Conservation (phyloP, 2,797 vertebrate genomes). For the Benthosema pterotum region DNA sequence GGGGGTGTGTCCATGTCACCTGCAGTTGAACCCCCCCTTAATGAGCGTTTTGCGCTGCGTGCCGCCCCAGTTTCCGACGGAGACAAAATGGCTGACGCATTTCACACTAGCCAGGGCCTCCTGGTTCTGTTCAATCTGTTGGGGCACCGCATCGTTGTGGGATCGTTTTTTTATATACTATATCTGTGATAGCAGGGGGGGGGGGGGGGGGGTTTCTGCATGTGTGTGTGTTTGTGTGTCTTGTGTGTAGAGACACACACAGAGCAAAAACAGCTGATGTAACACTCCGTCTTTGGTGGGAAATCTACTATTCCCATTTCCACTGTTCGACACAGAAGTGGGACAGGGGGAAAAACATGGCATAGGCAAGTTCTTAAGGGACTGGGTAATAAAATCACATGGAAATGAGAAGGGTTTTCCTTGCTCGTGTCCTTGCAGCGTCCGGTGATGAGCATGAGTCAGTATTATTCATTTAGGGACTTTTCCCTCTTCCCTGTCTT, state of each 20-base stretch:
- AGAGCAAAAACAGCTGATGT: constrained; percentile 64
- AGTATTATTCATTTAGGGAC: constrained; percentile 55
- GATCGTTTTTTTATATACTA: constrained; percentile 29
- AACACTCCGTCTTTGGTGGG: constrained; percentile 57
- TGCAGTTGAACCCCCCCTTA: constrained; percentile 54
- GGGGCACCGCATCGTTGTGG: constrained; percentile 34
- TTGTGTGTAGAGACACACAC: too few species aligned
- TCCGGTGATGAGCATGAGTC: constrained; percentile 50
- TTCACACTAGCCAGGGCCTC: constrained; percentile 58
- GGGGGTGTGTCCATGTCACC: constrained; percentile 45
- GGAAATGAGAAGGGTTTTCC: constrained; percentile 32
- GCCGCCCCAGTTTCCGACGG: constrained; percentile 50
- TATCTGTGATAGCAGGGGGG: constrained; percentile 29
- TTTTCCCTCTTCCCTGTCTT: constrained; percentile 38
- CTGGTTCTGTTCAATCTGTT: constrained; percentile 47
- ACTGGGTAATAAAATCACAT: background rate
- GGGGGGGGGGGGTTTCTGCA: too few species aligned
- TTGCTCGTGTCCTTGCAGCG: constrained; percentile 55
- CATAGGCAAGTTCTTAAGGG: too few species aligned
- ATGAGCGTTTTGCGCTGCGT: constrained; percentile 70
- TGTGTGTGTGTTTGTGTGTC: constrained; percentile 8
- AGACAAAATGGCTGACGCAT: constrained; percentile 71
- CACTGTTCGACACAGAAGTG: constrained; percentile 23
- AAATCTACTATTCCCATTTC: constrained; percentile 56
- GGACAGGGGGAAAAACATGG: constrained; percentile 7